Evolutionary conservation across 2,888 invertebrate genomes (phyloP).

Genomic region (Epistrophella euchroma): DNA sequence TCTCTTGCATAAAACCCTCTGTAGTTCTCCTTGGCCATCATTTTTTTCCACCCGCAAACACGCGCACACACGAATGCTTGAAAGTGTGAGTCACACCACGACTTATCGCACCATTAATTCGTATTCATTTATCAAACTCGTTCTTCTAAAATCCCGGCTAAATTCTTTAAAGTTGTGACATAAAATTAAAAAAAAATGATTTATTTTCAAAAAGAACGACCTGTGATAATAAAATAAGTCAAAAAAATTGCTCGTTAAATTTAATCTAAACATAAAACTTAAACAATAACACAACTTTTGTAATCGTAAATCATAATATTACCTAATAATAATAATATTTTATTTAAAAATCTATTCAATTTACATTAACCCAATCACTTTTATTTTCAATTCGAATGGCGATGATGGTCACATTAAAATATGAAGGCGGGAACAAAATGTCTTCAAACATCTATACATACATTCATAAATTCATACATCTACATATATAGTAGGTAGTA

Average conservation of each 20-base stretch:
- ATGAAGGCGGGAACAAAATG: constrained; percentile 4
- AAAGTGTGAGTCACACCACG: too few relatives aligned
- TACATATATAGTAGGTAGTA: background rate
- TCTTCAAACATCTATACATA: background rate
- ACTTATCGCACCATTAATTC: too few relatives aligned
- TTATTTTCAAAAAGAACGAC: background rate
- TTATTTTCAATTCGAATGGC: constrained; percentile 3
- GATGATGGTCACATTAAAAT: constrained; percentile 28
- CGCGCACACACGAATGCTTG: too few relatives aligned
- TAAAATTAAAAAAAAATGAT: background rate
- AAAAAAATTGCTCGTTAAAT: constrained; percentile 9
- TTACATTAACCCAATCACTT: constrained; percentile 23
- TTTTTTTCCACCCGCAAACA: too few relatives aligned
- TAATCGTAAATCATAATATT: background rate
- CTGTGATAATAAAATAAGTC: background rate
- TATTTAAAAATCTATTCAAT: background rate
- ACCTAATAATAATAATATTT: background rate
- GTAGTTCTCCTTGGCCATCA: too few relatives aligned
- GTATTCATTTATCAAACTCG: too few relatives aligned
- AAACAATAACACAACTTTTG: background rate
- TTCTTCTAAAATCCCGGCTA: too few relatives aligned
- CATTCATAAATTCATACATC: background rate
- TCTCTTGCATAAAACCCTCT: too few relatives aligned
- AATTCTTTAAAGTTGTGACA: background rate
- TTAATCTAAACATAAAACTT: background rate